Base-by-base conservation (phyloP, 2,797 vertebrate genomes). In the Telmatherina bonti region DNA sequence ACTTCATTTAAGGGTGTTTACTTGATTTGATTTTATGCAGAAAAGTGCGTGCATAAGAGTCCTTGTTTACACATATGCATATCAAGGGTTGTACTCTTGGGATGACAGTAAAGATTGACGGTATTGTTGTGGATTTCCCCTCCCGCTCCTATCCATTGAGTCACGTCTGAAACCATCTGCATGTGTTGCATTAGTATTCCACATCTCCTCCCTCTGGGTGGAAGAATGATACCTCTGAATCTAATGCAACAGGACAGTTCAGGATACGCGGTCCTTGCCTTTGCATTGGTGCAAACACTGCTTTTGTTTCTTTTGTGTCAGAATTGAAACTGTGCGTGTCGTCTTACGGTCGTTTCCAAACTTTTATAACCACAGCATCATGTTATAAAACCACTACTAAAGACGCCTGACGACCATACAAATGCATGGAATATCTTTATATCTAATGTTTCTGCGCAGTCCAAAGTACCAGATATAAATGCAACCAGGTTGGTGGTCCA, bases 1-100 rank as follows among this genome's bases (percentile, higher is more conserved):
- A 56, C 52, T 69, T 55, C 6, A 75, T 85, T 79, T 82, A 74
- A 74, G 62, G n/a, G 72, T 86, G 83, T 83, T 88, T 82, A 82
- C 76, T 84, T 74, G 72, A 84, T 86, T 78, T 68, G 10, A 84
- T 82, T 70, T 90, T 76, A 87, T 88, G 87, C 86, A 74, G 45
- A 82, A 64, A 83, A 45, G 30, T 8, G 4, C 62, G 58, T 67
- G 63, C 68, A 33, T n/a, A 58, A n/a, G 24, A 66, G 43, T 31
- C 72, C 79, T 85, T 92, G 87, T 92, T 89, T 87, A 75, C 68
- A 72, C 52, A 80, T 67, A 68, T 20, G 22, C 74, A 74, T 62
- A 80, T 69, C 60, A 74, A 63, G 71, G 70, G 61, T 73, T 18
- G 29, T 33, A 62, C 84, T 83, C 80, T 8, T 20, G 76, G 84